These are phyloP conservation scores for Leucophenga montana DNA, from an alignment of 2,888 invertebrate species.

Conservation along the genomic window DNA sequence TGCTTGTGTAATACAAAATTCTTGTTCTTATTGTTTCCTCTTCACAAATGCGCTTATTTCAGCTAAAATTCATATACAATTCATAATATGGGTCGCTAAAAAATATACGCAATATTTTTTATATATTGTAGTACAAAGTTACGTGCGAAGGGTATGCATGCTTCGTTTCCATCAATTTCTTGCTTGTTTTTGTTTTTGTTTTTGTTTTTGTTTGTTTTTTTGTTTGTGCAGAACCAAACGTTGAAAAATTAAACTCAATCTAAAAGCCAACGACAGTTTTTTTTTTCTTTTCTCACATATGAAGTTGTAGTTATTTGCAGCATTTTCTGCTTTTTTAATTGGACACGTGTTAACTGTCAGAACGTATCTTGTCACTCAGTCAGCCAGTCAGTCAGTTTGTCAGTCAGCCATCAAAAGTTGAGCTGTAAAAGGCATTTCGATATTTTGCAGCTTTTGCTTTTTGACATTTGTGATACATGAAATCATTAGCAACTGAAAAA, in stretches of 20 bases:
- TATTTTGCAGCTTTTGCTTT: background rate
- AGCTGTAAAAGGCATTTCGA: slow-evolving; percentile 39
- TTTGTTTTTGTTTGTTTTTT: background rate
- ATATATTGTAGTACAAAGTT: too few species aligned
- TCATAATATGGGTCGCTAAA: too few species aligned
- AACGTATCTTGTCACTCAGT: background rate
- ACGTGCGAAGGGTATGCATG: too few species aligned
- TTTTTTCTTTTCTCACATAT: background rate
- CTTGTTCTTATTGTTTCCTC: too few species aligned
- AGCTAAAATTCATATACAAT: too few species aligned
- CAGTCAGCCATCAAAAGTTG: background rate
- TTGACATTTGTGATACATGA: background rate
- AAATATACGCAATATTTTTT: too few species aligned
- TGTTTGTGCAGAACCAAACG: background rate
- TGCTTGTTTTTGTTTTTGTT: background rate
- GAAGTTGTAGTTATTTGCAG: slow-evolving; percentile 3
- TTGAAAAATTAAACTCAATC: background rate
- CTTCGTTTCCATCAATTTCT: background rate
- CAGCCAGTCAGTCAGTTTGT: background rate
- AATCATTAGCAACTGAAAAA: background rate
- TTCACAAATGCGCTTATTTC: too few species aligned
- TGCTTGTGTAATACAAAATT: too few species aligned
- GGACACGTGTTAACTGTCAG: slow-evolving; percentile 31
- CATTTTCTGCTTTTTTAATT: slow-evolving; percentile 36
- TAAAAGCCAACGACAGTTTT: background rate